Percentiles rank a stretch among this genome's conserved stretches.
Evolutionary conservation across 2,888 invertebrate species (phyloP).

Genomic region (Drepana falcataria): DNA sequence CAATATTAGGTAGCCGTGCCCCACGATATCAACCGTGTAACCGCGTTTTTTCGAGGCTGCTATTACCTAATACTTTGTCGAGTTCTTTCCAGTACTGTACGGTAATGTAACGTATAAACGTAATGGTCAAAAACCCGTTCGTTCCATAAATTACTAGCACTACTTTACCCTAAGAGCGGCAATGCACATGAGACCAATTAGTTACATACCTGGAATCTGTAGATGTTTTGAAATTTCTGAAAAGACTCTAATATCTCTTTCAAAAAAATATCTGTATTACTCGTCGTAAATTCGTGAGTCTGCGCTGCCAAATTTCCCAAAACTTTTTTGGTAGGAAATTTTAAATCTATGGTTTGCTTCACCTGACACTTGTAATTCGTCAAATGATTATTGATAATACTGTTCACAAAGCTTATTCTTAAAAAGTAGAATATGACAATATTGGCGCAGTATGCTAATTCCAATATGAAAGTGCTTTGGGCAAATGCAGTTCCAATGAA

Average conservation of each 20-base stretch:
- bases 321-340: constrained; percentile 13
- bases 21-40: too few relatives aligned
- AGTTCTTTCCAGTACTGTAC: too few relatives aligned
- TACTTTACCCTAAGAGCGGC: too few relatives aligned
- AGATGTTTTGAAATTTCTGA: constrained; percentile 27
- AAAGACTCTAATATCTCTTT: constrained; percentile 36
- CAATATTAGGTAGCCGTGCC: too few relatives aligned
- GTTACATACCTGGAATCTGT: constrained; percentile 36
- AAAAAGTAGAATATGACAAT: constrained; percentile 36
- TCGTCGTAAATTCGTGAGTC: constrained; percentile 32
- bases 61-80: too few relatives aligned
- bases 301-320: constrained; percentile 31
- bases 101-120: too few relatives aligned
- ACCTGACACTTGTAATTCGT: not conserved
- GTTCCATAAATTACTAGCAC: too few relatives aligned
- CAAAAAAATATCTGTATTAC: constrained; percentile 34
- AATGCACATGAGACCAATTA: not conserved
- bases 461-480: constrained; percentile 32
- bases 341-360: too few relatives aligned
- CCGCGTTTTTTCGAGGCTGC: too few relatives aligned
- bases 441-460: constrained; percentile 38
- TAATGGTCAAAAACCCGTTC: too few relatives aligned
- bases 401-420: constrained; percentile 42
- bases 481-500: constrained; percentile 20
- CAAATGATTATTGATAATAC: constrained; percentile 41